Base-by-base conservation (phyloP, 2,113 vertebrate species). In the Leucoraja erinaceus region DNA sequence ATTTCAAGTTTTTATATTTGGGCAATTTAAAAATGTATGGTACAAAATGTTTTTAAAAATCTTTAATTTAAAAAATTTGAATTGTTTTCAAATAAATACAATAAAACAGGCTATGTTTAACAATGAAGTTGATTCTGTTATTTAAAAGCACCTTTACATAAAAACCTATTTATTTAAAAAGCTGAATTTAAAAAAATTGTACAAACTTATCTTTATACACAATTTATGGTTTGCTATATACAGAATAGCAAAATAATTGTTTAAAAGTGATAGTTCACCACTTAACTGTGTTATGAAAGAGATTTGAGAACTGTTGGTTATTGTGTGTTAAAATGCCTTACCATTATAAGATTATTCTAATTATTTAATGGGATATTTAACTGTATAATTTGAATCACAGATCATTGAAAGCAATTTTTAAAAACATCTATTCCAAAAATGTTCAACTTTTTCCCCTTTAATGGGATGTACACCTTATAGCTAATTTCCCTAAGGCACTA, bases 71-170 rank as follows among this genome's bases (percentile, higher is more conserved):
- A 68, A 91, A 91, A 91, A 72, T 54, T 5, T 54, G 68, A 91
- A 91, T 28, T 63, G 10, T 72, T 91, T 74, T 47, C 33, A 72
- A 91, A 70, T 28, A 72, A 72, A 54, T 28, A 47, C 28, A 72
- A 72, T 54, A 91, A 91, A 91, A 8, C 63, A 28, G 38, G 33
- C 68, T 38, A 74, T 25, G 90, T 91, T 33, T 68, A 74, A 74
- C 25, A 91, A 72, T 91, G 25, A 91, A 14, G 33, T 74, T 91
- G 66, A 91, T 72, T 54, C 54, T 72, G 66, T 91, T 28, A 72
- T 74, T 74, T 91, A 91, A 47, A 72, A 91, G 90, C 90, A 91
- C 90, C 90, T 91, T 91, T 91, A 47, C 33, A 72, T 91, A 31
- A 70, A 70, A 91, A 91, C 72, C 9, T 38, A 91, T 63, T 88